These are phyloP conservation scores for Dermochelys coriacea DNA, from an alignment of 2,797 vertebrate genomes.

Conservation along the genomic window DNA sequence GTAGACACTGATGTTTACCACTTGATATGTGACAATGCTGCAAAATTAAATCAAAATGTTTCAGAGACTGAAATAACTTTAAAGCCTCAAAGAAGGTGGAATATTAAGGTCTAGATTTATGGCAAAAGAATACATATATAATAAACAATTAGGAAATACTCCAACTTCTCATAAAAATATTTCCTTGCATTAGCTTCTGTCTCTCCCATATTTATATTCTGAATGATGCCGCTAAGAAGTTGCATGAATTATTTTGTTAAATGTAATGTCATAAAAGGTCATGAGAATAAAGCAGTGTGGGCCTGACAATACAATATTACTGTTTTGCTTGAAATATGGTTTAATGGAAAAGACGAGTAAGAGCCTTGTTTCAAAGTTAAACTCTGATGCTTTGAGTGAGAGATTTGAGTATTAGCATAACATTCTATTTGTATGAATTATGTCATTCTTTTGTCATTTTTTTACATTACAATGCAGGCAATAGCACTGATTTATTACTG, in stretches of 20 bases:
- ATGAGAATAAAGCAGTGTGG: slow-evolving; percentile 36
- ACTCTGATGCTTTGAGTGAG: slow-evolving; percentile 35
- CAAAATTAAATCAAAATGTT: slow-evolving; percentile 73
- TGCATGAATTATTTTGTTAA: slow-evolving; percentile 55
- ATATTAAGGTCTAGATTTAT: slow-evolving; percentile 63
- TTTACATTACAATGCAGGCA: slow-evolving; percentile 42
- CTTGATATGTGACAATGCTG: slow-evolving; percentile 47
- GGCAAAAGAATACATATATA: slow-evolving; percentile 31
- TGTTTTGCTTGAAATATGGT: slow-evolving; percentile 31
- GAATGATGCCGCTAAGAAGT: slow-evolving; percentile 5
- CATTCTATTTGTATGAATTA: slow-evolving; percentile 59
- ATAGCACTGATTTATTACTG: slow-evolving; percentile 61
- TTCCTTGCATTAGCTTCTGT: slow-evolving; percentile 44
- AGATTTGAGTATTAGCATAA: slow-evolving; percentile 55
- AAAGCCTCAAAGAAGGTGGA: slow-evolving; percentile 55
- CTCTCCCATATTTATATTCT: slow-evolving; percentile 29
- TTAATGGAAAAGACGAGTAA: slow-evolving; percentile 55
- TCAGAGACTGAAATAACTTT: slow-evolving; percentile 56
- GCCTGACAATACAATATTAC: slow-evolving; percentile 17
- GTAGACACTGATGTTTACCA: slow-evolving; percentile 63
- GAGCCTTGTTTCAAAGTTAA: slow-evolving; percentile 55
- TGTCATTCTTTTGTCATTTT: slow-evolving; percentile 24
- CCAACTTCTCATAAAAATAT: slow-evolving; percentile 45
- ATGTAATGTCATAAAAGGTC: neutral
- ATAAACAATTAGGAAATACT: slow-evolving; percentile 57